Base-by-base conservation (phyloP, 2,797 vertebrate genomes). In the Novumbra hubbsi region DNA sequence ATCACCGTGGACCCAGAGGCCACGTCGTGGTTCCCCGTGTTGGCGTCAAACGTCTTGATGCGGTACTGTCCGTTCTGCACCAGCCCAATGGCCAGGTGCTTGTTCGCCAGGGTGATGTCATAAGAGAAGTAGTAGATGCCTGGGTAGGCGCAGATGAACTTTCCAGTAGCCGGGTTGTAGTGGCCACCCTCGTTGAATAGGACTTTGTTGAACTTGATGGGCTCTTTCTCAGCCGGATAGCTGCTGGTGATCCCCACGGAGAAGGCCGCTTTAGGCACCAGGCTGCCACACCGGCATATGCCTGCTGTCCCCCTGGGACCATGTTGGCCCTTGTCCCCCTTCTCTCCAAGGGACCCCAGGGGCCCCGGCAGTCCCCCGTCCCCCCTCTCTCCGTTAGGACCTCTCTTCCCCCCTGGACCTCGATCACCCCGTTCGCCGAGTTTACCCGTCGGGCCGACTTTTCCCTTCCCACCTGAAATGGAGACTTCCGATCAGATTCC, bases 91-190 rank as follows among this genome's bases (percentile, higher is more conserved):
- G 98, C 98, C 84, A 99, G 90, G 48, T 99, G 98, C 82, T 99
- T 99, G 86, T 99, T 95, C 77, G 97, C 98, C 87, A 99, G 88
- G 0, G 98, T 98, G 86, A 99, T 98, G 52, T 99, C 95, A 45
- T 99, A 99, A 38, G 97, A 98, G 88, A 99, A 99, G 78, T 95
- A 99, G 83, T 99, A 99, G 81, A 98, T 91, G 14, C 98, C 98
- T 0, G 98, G 97, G 82, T 96, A 97, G 0, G 96, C 96, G 45
- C 98, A 98, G 79, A 96, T 94, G 86, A 96, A 99, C 89, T 99
- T 99, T 32, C 98, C 98, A 0, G 95, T 97, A 71, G 93, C 89
- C 0, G 97, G 94, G 84, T 95, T 96, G 87, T 99, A 99, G 82
- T 99, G 96, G 14, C 92, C 94, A 0, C 96, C 97, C 85, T 98